phyloP scores from a whole-genome alignment of 2,888 invertebrate genomes.

The Diarsia brunnea region DNA sequence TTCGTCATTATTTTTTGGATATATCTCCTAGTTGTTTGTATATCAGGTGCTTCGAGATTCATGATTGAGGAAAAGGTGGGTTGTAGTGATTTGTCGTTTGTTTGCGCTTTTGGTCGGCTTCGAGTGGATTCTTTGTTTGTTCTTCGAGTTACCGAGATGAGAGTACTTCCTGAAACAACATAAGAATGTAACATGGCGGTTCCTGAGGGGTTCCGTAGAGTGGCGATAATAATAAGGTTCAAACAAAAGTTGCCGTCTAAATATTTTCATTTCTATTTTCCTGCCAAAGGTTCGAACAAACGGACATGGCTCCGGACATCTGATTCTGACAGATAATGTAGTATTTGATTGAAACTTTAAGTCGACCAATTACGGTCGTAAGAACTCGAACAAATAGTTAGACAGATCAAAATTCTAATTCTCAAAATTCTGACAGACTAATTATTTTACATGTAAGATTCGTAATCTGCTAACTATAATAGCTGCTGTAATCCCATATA shows the following conservation, averaged over 20 bases:
- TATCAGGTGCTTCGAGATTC: constrained; percentile 47
- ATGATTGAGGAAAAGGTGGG: constrained; percentile 34
- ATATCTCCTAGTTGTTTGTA: constrained; percentile 38
- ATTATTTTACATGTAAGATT: too few relatives aligned
- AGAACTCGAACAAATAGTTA: not conserved
- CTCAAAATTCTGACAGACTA: too few relatives aligned
- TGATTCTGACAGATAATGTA: not conserved
- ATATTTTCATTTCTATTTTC: not conserved
- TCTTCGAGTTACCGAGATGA: constrained; percentile 33
- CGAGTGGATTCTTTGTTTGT: constrained; percentile 44
- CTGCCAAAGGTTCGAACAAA: not conserved
- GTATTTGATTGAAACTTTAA: not conserved
- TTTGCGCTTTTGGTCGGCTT: constrained; percentile 49
- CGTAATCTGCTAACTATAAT: too few relatives aligned
- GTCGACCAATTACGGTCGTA: too few relatives aligned
- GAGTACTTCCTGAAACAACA: constrained; percentile 9
- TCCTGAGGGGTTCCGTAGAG: not conserved
- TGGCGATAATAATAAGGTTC: constrained; percentile 6
- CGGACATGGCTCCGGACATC: not conserved
- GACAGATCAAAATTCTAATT: too few relatives aligned
- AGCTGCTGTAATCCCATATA: not conserved
- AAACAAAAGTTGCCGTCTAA: constrained; percentile 3
- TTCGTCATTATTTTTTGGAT: constrained; percentile 59
- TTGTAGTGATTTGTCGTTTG: constrained; percentile 36
- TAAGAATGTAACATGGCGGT: constrained; percentile 5